Evolutionary conservation across 2,888 invertebrate species (phyloP), one percentile per base, ranked within the genome.

Genomic region (Hybos culiciformis): DNA sequence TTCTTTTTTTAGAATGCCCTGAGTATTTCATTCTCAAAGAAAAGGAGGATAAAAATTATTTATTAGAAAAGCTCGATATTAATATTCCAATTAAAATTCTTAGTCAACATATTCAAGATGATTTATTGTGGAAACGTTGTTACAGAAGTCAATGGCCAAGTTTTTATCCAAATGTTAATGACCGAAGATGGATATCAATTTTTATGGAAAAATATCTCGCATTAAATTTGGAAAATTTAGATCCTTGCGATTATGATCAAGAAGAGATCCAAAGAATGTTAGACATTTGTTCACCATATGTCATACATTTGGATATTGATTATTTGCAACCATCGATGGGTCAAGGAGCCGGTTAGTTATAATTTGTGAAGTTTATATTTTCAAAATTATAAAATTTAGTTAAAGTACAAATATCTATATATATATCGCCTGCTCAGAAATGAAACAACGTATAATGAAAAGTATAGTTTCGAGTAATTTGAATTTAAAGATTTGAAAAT

Each of bases 121-220:
- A 66, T 47, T 57, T 56, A 53, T 66, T 66, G 48, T 66, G 66
- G 66, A 56, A 55, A 7, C 55, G 61, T 34, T 56, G 60, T 52
- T 66, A 58, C 39, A 56, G 52, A 38, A 53, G 57, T 39, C 61
- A 62, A 36, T 66, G 66, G 66, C 44, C 40, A 42, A 55, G 59
- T 42, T 41, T 50, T 24, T 43, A 53, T 19, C 53, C 54, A 5
- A 34, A 50, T 21, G 51, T 49, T 41, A 38, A 45, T 26, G 24
- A 37, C 41, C 51, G 51, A 24, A 51, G 48, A 39, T 66, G 66
- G 66, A 63, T 66, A 55, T 61, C 59, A 53, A 55, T 61, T 46
- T 66, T 63, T 55, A 65, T 66, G 62, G 65, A 66, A 51, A 61
- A 62, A 52, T 62, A 66, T 59, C 55, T 66, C 49, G 58, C 64